These are phyloP conservation scores for Gambusia yucatana DNA, from an alignment of 2,797 vertebrate genomes.

Conservation along the genomic window DNA sequence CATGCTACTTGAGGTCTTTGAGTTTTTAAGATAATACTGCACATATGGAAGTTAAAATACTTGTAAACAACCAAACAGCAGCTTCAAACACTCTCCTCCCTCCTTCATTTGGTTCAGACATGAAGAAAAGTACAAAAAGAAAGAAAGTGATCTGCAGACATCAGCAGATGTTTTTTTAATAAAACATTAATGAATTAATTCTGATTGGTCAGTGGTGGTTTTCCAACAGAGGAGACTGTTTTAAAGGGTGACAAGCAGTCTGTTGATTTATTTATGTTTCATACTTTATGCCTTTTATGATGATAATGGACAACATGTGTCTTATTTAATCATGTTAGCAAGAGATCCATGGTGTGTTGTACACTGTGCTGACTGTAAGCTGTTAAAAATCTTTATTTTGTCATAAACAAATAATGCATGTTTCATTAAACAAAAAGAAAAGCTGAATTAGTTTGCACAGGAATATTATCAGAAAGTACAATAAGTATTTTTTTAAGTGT, in stretches of 20 bases:
- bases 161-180: background rate
- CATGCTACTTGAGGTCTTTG: background rate
- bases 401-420: conserved; percentile 52
- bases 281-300: conserved; percentile 2
- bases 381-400: conserved; percentile 42
- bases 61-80: background rate
- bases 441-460: conserved; percentile 24
- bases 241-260: background rate
- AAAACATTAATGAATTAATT: too few relatives aligned
- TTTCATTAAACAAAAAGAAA: conserved; percentile 40
- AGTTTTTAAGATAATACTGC: background rate
- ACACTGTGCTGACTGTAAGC: conserved; percentile 40
- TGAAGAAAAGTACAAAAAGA: background rate
- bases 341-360: conserved; percentile 43
- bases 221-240: background rate
- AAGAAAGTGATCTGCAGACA: background rate
- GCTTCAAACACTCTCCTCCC: background rate
- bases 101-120: background rate
- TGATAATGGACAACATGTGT: conserved; percentile 38
- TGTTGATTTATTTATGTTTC: background rate
- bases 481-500: background rate
- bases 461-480: conserved; percentile 24
- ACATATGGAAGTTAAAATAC: background rate
- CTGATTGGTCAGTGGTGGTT: background rate
- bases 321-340: conserved; percentile 46